Evolutionary conservation across 2,113 vertebrate genomes (phyloP), one percentile per base, ranked within the genome.

Genomic region (Nothoprocta pentlandii): DNA sequence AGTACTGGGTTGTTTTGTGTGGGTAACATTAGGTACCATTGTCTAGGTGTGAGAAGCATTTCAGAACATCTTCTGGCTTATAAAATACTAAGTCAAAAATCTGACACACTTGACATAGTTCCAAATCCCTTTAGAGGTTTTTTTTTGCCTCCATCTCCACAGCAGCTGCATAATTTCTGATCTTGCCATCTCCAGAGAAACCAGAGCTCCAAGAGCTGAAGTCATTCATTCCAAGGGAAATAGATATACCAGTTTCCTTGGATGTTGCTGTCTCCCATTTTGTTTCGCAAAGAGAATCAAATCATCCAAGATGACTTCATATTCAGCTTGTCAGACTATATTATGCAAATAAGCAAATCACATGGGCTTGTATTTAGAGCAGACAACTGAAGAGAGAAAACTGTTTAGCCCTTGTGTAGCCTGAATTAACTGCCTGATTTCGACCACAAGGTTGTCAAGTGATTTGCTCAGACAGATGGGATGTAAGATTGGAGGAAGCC

Each of bases 261-360:
- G 44, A 51, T 90, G 89, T 86, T 92, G 41, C 78, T 66, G n/a
- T 36, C 83, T 92, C 90, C 94, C 95, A 89, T 79, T 95, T 81
- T 93, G 86, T 93, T 87, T 90, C 75, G 86, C 63, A 86, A 84
- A 94, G 86, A 86, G 83, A 93, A 95, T 86, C 80, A 92, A 87
- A 96, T 90, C 95, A 88, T 80, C 80, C 74, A 81, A 90, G 93
- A 93, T 90, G 83, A 87, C 88, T 96, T 96, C 83, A 95, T 88
- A 94, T 80, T 63, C 83, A 74, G 77, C 77, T 82, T 95, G 92
- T 93, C 93, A 94, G 86, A 86, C 90, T 74, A 51, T 77, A 89
- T 88, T 95, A 95, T 95, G 92, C 62, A 92, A 94, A 95, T 87
- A 12, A 62, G 78, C 66, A 87, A 79, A 92, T 87, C 94, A 95